Base-by-base conservation (phyloP, 2,888 invertebrate species). In the Nemoura dubitans region DNA sequence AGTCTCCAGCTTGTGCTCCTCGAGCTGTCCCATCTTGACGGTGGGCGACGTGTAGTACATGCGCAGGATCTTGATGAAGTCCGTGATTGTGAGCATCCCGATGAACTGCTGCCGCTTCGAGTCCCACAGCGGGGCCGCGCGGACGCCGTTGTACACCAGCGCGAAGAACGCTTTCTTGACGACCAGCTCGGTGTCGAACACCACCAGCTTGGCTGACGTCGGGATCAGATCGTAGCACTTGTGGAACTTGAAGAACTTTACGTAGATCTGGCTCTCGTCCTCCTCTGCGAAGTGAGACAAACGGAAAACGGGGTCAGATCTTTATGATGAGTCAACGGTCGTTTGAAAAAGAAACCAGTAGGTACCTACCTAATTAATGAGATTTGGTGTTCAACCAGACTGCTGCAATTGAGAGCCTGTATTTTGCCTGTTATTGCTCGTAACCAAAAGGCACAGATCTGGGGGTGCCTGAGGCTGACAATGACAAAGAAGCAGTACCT, bases 211-310 rank as follows among this genome's bases (percentile, higher is more conserved):
- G 89, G 99, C 98, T 90, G 99, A 99, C 88, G 98, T 99, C 88
- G 99, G 99, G 91, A 99, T 99, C 92, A 99, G 95, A 94, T 99
- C 99, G 93, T 99, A 99, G 92, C 99, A 99, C 93, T 98, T 98
- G 94, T 99, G 99, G 93, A 98, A 99, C 93, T 98, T 98, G 96
- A 99, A 99, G 94, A 99, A 99, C 92, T 98, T 98, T 90, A 98
- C 98, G 93, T 98, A 98, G 91, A 98, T 98, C 93, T 98, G 97
- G 91, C 97, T 97, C 93, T 98, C 98, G 93, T 98, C 98, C 92
- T 98, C 97, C 94, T 98, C 98, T 98, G 95, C 87, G 94, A 94
- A 89, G 89, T 89, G 92, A 93, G 28, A 25, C 3, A 90, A 90
- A 90, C 89, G n/a, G n/a, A n/a, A n/a, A n/a, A n/a, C n/a, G n/a